Evolutionary conservation across 2,797 vertebrate genomes (phyloP).

Genomic region (Hippopotamyrus pictus): DNA sequence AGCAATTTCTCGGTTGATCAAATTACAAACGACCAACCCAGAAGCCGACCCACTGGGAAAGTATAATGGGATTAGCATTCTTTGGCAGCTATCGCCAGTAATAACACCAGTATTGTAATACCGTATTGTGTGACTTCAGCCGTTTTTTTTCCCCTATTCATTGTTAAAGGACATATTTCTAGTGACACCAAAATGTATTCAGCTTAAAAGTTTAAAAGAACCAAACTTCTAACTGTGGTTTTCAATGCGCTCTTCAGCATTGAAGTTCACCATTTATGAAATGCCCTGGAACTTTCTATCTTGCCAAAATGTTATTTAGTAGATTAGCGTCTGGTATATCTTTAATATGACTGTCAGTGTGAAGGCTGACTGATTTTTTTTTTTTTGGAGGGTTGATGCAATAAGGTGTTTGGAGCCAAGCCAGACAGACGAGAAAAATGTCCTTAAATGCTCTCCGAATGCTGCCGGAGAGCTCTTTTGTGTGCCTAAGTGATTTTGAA

Average conservation of each 20-base stretch:
- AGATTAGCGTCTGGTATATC: background rate
- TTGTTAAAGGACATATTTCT: constrained; percentile 3
- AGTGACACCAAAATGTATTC: constrained; percentile 6
- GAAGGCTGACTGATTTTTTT: background rate
- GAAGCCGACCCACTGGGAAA: background rate
- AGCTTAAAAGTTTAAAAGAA: background rate
- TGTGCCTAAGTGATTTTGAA: constrained; percentile 7
- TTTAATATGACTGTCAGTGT: constrained; percentile 4
- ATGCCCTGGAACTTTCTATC: constrained; percentile 1
- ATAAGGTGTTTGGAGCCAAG: background rate
- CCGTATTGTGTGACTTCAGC: constrained; percentile 9
- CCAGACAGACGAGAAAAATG: background rate
- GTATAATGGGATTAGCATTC: background rate
- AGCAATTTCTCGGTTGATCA: constrained; percentile 5
- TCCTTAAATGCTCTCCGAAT: background rate
- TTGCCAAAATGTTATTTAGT: constrained; percentile 10
- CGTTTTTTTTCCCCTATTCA: background rate
- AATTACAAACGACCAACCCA: constrained; percentile 5
- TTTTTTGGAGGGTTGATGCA: background rate
- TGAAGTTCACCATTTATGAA: background rate
- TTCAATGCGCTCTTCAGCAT: background rate
- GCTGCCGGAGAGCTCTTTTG: background rate
- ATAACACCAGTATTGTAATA: constrained; percentile 9
- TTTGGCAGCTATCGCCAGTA: background rate
- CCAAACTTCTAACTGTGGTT: background rate